Conservation (phyloP, 1,140 invertebrate species). For the Heliconius eleuchia region DNA sequence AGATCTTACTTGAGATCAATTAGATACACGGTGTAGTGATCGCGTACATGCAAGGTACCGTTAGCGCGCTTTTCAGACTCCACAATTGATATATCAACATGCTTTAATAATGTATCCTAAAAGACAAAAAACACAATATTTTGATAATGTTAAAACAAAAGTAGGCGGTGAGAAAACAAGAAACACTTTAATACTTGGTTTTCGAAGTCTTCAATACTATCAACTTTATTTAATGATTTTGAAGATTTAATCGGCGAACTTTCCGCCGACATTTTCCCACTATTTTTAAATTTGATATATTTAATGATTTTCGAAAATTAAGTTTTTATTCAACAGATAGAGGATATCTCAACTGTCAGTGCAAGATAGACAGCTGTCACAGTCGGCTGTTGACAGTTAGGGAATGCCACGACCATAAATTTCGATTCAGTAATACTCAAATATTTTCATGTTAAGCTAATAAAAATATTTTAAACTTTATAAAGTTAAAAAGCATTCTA, state of each 20-base stretch:
- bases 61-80: conserved; percentile 93
- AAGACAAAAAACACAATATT: conserved; percentile 64
- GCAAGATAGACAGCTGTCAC: neutral
- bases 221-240: conserved; percentile 56
- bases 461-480: no score
- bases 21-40: conserved; percentile 92
- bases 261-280: conserved; percentile 63
- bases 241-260: conserved; percentile 66
- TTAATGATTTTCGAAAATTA: conserved; percentile 3
- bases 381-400: neutral
- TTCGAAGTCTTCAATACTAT: conserved; percentile 66
- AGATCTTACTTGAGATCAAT: conserved; percentile 89
- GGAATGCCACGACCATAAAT: neutral
- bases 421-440: neutral
- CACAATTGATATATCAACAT: conserved; percentile 90
- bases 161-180: conserved; percentile 56
- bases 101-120: conserved; percentile 87
- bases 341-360: neutral
- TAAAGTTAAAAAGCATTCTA: no score
- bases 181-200: conserved; percentile 59
- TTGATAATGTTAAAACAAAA: conserved; percentile 47
- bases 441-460: neutral
- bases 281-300: conserved; percentile 1
- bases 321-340: conserved; percentile 8
- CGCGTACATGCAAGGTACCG: conserved; percentile 89